Base-by-base conservation (phyloP, 1,140 invertebrate genomes). In the Stratiolaelaps scimitus region DNA sequence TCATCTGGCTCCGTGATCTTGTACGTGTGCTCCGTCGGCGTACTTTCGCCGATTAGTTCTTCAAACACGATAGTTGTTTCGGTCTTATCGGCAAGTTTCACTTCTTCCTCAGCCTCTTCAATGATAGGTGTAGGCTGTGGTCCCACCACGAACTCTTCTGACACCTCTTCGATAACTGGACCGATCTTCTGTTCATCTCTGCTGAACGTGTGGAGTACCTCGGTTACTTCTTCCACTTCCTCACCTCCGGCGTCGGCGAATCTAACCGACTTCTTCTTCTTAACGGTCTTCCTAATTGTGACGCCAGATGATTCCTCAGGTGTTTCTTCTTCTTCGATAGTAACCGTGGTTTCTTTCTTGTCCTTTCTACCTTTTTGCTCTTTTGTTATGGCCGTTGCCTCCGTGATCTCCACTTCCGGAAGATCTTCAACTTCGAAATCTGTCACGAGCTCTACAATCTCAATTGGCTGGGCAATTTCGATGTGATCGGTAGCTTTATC, bases 401-500 rank as follows among this genome's bases (percentile, higher is more conserved):
- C 53, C 17, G 23, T 60, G 53, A 60, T 34, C 53, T 60, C 53
- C 23, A 60, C 26, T n/a, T 60, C 53, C 26, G 53, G 53, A 60
- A 60, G 53, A 2, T 60, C 17, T 26, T 60, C 23, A 1, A 60
- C 53, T 60, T 26, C 53, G 1, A 19, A 60, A 26, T 60, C 53
- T 1, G 53, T 60, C 1, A 60, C 53, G 13, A 60, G 23, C 20
- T 60, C 53, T 1, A 60, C 23, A 34, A 60, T 60, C 34, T 60
- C 53, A 4, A 60, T 60, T 23, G 53, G 53, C 23, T 60, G 53
- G 34, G 53, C 53, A 34, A 60, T 60, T 26, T 60, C 53, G 53
- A 60, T 26, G 15, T 26, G 53, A 60, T 60, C 53, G 64, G 28
- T 65, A 23, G 65, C 65, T 60, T 66, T 66, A 45, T 4, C 28